Base-by-base conservation (phyloP, 2,888 invertebrate species). In the Cistogaster globosa region DNA sequence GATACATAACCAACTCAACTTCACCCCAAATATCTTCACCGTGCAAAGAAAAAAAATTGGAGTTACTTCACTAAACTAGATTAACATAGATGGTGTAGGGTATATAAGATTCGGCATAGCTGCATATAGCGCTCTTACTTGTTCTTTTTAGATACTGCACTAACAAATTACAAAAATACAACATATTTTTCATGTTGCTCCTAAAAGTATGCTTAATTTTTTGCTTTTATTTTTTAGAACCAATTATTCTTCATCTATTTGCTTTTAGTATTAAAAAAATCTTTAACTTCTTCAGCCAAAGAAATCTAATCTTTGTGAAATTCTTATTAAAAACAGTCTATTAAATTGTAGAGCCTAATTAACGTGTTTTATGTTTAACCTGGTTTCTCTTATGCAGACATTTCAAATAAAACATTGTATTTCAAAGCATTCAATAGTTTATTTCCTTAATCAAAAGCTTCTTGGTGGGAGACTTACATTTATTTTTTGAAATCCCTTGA, bases 301-400 rank as follows among this genome's bases (percentile, higher is more conserved):
- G 12, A 8, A 26, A 57, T 16, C 3, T 57, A 32, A 7, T 20
- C 11, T 22, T 20, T 51, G 51, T 72, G n/a, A 55, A 18, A 12
- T 62, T 20, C 18, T 38, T 42, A 12, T 38, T 12, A 14, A 18
- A 12, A 51, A 16, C 42, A 42, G 62, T 58, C 42, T 22, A 5
- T 32, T 32, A 32, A 63, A 63, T 12, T n/a, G 3, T 22, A 51
- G 38, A 22, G 18, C 51, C 42, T 12, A 65, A 57, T 20, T 48
- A 18, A 26, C 12, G 53, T 26, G 16, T 42, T 67, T 22, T 38
- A 36, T 76, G 22, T 45, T 22, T 67, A 58, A 58, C 67, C 58
- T 57, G 57, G 48, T 48, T 58, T 67, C 57, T 36, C 22, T 65
- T 22, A 38, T 18, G 16, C 22, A 38, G 26, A 42, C 20, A 48